A percentile compares a stretch with the other conserved stretches of the same genome.
Conservation (phyloP, 2,113 vertebrate species). For the Sinocyclocheilus anophthalmus region DNA sequence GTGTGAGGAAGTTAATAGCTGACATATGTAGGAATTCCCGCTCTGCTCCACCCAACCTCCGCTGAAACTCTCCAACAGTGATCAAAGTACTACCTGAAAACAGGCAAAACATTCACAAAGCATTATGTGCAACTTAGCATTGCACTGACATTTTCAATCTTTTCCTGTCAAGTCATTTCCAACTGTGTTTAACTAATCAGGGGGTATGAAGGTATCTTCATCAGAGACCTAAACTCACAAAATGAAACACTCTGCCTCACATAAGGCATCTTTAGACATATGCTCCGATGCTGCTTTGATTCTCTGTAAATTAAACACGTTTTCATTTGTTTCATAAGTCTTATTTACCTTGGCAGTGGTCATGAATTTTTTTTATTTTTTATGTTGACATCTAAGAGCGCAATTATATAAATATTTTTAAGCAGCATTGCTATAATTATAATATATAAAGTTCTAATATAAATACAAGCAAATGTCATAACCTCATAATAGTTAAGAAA, state of each 20-base stretch:
- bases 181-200: background rate
- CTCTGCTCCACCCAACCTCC: constrained; percentile 85
- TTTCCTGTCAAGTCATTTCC: background rate
- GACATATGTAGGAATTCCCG: constrained; percentile 90
- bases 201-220: background rate
- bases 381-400: background rate
- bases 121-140: background rate
- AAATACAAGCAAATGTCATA: background rate
- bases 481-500: background rate
- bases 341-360: background rate
- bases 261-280: background rate
- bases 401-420: background rate
- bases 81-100: constrained; percentile 85
- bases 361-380: background rate
- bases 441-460: too few species aligned
- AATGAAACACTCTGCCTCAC: background rate
- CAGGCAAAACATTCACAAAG: constrained; percentile 22
- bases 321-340: background rate
- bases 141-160: background rate
- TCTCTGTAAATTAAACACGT: background rate
- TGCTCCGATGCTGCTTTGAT: background rate
- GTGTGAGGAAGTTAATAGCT: constrained; percentile 87
- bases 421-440: background rate
- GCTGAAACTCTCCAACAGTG: constrained; percentile 91
- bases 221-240: background rate